Conservation (phyloP, 2,888 invertebrate genomes). For the Tachina fera region DNA sequence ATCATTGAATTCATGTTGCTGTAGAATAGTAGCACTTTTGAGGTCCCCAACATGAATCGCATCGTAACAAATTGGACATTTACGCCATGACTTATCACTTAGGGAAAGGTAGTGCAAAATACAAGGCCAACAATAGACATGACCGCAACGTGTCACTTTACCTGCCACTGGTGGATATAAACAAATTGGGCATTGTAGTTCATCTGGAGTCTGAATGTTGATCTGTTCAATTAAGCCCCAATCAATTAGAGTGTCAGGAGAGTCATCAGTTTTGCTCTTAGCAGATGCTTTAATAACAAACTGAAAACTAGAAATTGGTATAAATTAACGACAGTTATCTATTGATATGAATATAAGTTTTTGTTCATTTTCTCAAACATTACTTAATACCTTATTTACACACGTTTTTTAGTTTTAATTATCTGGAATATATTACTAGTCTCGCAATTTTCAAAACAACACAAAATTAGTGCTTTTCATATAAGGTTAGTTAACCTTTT, state of each 20-base stretch:
- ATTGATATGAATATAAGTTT: no score
- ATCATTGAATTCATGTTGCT: constrained; percentile 81
- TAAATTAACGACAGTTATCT: not conserved
- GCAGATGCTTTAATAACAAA: constrained; percentile 94
- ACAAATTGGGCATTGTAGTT: constrained; percentile 95
- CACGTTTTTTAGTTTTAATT: not conserved
- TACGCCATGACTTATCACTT: constrained; percentile 91
- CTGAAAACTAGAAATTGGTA: constrained; percentile 88
- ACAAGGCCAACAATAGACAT: constrained; percentile 98
- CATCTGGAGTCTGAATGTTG: constrained; percentile 87
- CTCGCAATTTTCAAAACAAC: no score
- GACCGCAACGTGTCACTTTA: constrained; percentile 97
- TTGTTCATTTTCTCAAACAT: no score
- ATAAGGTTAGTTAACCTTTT: no score
- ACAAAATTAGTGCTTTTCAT: no score
- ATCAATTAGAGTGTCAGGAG: constrained; percentile 94
- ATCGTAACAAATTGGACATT: constrained; percentile 97
- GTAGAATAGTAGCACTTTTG: constrained; percentile 87
- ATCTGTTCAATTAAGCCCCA: constrained; percentile 97
- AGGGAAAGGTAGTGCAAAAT: constrained; percentile 95
- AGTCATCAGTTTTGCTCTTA: constrained; percentile 88
- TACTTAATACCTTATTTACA: not conserved
- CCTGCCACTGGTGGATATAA: constrained; percentile 93
- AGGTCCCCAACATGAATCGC: constrained; percentile 91
- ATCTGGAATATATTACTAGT: no score